phyloP scores from a whole-genome alignment of 2,888 invertebrate species.

The Graphium colonna region DNA sequence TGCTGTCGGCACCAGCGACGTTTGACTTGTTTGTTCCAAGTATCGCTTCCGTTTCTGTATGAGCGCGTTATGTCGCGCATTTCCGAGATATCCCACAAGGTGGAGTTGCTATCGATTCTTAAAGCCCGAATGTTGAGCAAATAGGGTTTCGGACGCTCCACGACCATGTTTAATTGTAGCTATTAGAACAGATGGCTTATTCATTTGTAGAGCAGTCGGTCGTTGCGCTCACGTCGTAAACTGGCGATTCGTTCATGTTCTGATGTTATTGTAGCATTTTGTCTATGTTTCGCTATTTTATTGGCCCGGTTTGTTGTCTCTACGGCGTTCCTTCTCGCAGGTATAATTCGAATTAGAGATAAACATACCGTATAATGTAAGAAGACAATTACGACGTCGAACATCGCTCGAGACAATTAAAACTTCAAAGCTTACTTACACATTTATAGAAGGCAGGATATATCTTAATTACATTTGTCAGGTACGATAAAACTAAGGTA shows the following conservation, averaged over 20 bases:
- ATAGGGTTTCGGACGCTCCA: slow-evolving; percentile 49
- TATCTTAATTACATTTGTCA: neutral
- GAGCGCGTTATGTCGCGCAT: neutral
- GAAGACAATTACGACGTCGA: neutral
- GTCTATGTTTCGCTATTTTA: slow-evolving; percentile 77
- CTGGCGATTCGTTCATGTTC: slow-evolving; percentile 78
- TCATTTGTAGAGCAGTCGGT: slow-evolving; percentile 79
- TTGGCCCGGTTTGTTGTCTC: slow-evolving; percentile 72
- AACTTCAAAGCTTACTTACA: neutral
- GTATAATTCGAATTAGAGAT: slow-evolving; percentile 38
- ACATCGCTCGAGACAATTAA: neutral
- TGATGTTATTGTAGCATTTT: slow-evolving; percentile 80
- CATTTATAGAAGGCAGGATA: neutral
- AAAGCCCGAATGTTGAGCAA: slow-evolving; percentile 55
- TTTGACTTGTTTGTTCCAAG: slow-evolving; percentile 1
- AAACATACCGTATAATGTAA: neutral
- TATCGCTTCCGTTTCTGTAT: slow-evolving; percentile 1
- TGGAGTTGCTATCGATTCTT: slow-evolving; percentile 46
- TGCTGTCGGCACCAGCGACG: neutral
- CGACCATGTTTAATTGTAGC: slow-evolving; percentile 77
- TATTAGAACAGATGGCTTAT: slow-evolving; percentile 80
- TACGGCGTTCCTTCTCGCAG: slow-evolving; percentile 47
- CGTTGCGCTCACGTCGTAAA: slow-evolving; percentile 77
- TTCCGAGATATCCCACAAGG: slow-evolving; percentile 16
- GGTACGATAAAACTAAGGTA: neutral